phyloP scores from a whole-genome alignment of 2,797 vertebrate species.

The Phoxinus dragarum region DNA sequence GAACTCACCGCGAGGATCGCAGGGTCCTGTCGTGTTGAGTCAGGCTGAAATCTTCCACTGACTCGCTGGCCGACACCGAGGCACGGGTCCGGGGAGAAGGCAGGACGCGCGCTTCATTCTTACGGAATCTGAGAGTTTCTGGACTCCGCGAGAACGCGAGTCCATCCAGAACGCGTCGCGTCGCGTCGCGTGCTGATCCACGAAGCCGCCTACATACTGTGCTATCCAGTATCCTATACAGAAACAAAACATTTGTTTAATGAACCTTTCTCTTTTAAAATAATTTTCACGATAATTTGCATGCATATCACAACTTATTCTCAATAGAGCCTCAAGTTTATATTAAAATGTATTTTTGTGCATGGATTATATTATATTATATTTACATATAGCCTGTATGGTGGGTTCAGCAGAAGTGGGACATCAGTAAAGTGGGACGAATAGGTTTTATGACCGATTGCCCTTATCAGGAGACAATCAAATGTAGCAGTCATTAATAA shows the following conservation, averaged over 20 bases:
- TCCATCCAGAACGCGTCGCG: constrained; percentile 49
- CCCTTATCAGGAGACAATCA: constrained; percentile 12
- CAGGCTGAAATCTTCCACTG: constrained; percentile 14
- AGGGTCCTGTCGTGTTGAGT: constrained; percentile 29
- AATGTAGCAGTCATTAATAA: not conserved
- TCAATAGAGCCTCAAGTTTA: not conserved
- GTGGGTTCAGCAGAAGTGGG: not conserved
- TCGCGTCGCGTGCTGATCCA: constrained; percentile 69
- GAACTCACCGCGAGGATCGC: constrained; percentile 10
- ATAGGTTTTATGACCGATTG: not conserved
- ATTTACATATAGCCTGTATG: not conserved
- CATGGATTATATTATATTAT: not conserved
- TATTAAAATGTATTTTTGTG: not conserved
- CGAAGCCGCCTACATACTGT: constrained; percentile 34
- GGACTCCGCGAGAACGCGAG: constrained; percentile 16
- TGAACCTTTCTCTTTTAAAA: not conserved
- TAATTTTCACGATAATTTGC: not conserved
- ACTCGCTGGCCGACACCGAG: constrained; percentile 10
- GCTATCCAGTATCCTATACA: not conserved
- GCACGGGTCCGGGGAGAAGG: constrained; percentile 42
- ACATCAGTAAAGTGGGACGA: not conserved
- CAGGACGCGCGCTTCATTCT: constrained; percentile 43
- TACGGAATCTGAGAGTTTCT: constrained; percentile 58
- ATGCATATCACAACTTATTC: no score
- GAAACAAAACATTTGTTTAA: not conserved